A percentile compares a stretch with the other conserved stretches of the same genome.
Conservation (phyloP, 2,888 invertebrate species). For the Priocnemis perturbator region DNA sequence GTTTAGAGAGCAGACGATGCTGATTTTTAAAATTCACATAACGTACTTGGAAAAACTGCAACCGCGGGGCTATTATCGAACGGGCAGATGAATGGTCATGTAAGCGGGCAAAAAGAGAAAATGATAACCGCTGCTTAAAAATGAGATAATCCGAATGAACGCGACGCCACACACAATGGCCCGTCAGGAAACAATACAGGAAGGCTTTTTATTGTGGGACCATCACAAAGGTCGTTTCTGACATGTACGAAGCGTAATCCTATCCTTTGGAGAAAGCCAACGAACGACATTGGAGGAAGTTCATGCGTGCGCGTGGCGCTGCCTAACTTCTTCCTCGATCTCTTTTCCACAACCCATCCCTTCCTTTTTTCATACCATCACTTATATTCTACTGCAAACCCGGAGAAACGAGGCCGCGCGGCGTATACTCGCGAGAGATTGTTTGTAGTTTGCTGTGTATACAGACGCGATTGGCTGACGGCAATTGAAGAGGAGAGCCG, state of each 20-base stretch:
- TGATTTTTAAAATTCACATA: too few relatives aligned
- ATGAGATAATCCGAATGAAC: slow-evolving; percentile 41
- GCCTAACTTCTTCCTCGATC: slow-evolving; percentile 2
- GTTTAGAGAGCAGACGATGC: too few relatives aligned
- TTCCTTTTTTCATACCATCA: too few relatives aligned
- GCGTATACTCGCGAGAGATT: slow-evolving; percentile 17
- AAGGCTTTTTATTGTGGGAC: slow-evolving; percentile 26
- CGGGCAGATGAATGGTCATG: neutral
- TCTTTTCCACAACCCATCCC: neutral
- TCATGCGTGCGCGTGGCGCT: slow-evolving; percentile 1
- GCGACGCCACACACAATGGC: slow-evolving; percentile 39
- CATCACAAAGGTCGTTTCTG: slow-evolving; percentile 36
- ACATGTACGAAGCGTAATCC: slow-evolving; percentile 45
- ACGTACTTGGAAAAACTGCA: neutral
- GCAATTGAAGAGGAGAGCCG: slow-evolving; percentile 32
- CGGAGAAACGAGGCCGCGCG: slow-evolving; percentile 18
- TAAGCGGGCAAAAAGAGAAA: neutral
- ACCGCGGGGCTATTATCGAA: neutral
- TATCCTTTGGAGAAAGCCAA: slow-evolving; percentile 26
- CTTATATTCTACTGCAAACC: slow-evolving; percentile 9
- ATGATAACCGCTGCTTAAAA: slow-evolving; percentile 34
- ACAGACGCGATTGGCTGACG: slow-evolving; percentile 37
- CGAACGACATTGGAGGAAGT: slow-evolving; percentile 4
- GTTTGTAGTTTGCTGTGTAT: slow-evolving; percentile 57
- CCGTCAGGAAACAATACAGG: slow-evolving; percentile 48